Evolutionary conservation across 2,797 vertebrate genomes (phyloP).

Genomic region (Tapera naevia): DNA sequence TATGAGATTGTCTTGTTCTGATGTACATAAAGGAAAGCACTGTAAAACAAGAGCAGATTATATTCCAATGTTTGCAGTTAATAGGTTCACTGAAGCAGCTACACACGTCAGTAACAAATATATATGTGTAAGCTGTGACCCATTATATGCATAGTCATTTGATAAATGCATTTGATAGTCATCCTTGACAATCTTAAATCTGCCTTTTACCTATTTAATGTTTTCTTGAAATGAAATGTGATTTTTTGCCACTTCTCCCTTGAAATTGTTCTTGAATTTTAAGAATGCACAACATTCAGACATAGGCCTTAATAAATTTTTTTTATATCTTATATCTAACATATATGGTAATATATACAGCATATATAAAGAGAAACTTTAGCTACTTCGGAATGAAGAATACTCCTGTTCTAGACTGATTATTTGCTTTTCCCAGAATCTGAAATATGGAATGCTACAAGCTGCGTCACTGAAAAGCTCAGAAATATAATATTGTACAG

Average conservation of each 20-base stretch:
- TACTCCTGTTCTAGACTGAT: neutral
- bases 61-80: neutral
- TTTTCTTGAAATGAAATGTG: neutral
- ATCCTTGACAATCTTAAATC: neutral
- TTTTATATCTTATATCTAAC: neutral
- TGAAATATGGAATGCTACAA: neutral
- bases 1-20: neutral
- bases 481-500: neutral
- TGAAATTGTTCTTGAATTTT: conserved; percentile 9
- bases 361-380: neutral
- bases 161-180: neutral
- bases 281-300: neutral
- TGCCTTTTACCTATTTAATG: neutral
- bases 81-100: neutral
- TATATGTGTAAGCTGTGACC: neutral
- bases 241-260: neutral
- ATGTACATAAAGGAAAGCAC: neutral
- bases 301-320: conserved; percentile 32
- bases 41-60: neutral
- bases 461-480: neutral
- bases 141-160: neutral
- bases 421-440: neutral
- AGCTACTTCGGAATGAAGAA: neutral
- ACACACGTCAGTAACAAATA: neutral
- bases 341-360: neutral